Evolutionary conservation across 2,888 invertebrate species (phyloP), one percentile per base, ranked within the genome.

Genomic region (Pachydiplax longipennis): DNA sequence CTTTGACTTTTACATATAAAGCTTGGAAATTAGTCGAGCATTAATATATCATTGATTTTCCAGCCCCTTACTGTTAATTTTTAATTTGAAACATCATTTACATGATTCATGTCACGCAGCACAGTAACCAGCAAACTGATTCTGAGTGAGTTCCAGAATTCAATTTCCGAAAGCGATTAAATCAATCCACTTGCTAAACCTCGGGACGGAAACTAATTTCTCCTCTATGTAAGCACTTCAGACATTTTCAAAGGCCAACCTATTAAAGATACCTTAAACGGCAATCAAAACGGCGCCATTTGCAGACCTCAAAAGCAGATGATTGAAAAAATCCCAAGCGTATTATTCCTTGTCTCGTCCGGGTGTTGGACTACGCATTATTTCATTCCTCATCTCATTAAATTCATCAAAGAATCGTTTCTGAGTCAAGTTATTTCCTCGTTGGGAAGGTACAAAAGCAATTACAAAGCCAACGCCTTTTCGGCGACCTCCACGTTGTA

Each of bases 371-470:
- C 10, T 58, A 61, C 61, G 35, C 87, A 87, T 87, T 87, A 87
- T n/a, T 37, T n/a, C 61, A 61, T 35, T 37, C 61, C 35, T 87
- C 83, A 83, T 35, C 58, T 35, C 87, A 87, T 61, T 58, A 87
- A 87, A 87, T 65, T 65, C 37, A 87, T 87, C 87, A 83, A 83
- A 31, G 53, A 53, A 58, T 83, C 58, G 35, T 58, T 58, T 61
- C 31, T 53, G 22, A 37, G 61, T 35, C 37, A 87, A 87, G 37
- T 87, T 61, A 61, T 87, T 61, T 87, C 61, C 87, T 37, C 87
- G 61, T 31, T 58, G 83, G 83, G 31, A 48, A 35, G 58, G 61
- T 61, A 87, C 87, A 87, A 87, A 87, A 61, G 87, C 87, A 87
- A 87, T 87, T 87, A 87, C 61, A 22, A 58, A 22, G 65, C 61